Evolutionary conservation across 2,113 vertebrate genomes (phyloP).

Genomic region (Dromaius novaehollandiae): DNA sequence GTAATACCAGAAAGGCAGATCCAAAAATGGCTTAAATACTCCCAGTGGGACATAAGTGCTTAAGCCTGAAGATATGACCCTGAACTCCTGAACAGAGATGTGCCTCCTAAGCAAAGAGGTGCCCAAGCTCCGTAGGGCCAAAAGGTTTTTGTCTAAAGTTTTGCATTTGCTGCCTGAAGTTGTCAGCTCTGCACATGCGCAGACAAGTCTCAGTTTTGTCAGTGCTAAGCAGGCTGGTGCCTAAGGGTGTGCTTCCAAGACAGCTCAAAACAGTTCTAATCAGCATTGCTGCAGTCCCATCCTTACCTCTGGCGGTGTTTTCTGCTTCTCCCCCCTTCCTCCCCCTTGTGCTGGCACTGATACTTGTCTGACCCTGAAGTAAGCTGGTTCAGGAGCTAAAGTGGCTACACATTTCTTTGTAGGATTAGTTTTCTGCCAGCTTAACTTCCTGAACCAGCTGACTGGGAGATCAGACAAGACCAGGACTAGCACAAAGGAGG

Average conservation of each 20-base stretch:
- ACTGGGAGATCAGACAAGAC: background rate
- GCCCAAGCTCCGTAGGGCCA: background rate
- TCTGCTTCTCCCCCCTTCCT: fast-evolving
- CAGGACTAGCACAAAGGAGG: background rate
- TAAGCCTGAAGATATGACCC: background rate
- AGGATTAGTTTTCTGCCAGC: background rate
- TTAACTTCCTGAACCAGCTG: background rate
- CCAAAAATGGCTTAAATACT: background rate
- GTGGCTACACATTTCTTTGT: background rate
- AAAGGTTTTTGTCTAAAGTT: background rate
- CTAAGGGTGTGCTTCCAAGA: background rate
- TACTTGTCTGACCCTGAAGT: background rate
- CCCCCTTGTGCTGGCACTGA: background rate
- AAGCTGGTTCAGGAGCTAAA: background rate
- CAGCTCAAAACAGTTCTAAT: background rate
- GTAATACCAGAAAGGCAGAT: background rate
- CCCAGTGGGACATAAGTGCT: background rate
- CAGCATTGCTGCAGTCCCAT: background rate
- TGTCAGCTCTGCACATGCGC: background rate
- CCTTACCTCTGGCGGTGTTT: background rate
- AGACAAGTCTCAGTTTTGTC: background rate
- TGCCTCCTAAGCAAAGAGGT: background rate
- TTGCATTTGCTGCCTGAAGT: background rate
- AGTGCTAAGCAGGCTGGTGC: background rate
- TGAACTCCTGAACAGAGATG: background rate